Evolutionary conservation across 2,797 vertebrate species (phyloP).

Genomic region (Phrynocephalus guinanensis): DNA sequence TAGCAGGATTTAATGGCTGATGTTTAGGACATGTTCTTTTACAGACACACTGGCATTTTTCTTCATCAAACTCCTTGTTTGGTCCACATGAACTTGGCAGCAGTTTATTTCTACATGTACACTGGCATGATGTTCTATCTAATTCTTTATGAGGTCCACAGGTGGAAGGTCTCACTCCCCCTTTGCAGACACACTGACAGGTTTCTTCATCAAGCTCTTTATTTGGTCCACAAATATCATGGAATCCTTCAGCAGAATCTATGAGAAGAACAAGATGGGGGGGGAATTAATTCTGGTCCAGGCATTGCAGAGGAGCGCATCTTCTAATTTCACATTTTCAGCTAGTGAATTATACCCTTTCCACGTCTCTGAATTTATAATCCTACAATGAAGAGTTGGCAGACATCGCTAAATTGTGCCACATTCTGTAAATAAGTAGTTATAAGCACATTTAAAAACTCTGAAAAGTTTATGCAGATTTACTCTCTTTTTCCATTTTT

Average conservation of each 20-base stretch:
- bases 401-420: neutral
- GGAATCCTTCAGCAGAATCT: slow-evolving; percentile 80
- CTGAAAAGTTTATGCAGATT: slow-evolving; percentile 4
- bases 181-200: slow-evolving; percentile 91
- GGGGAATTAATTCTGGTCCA: slow-evolving; percentile 9
- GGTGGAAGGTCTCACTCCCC: slow-evolving; percentile 74
- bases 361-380: neutral
- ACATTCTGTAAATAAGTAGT: neutral
- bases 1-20: slow-evolving; percentile 90
- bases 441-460: neutral
- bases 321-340: neutral
- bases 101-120: slow-evolving; percentile 86
- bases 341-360: neutral
- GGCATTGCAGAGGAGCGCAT: neutral
- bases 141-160: slow-evolving; percentile 87
- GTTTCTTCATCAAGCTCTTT: slow-evolving; percentile 92
- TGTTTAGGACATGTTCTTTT: slow-evolving; percentile 87
- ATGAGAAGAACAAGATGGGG: slow-evolving; percentile 45
- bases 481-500: slow-evolving; percentile 24
- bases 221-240: slow-evolving; percentile 87
- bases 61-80: slow-evolving; percentile 86
- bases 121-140: slow-evolving; percentile 89
- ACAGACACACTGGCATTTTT: slow-evolving; percentile 90
- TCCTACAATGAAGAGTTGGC: neutral
- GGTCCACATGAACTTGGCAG: slow-evolving; percentile 80